Percentiles rank a stretch among this genome's conserved stretches.
These are phyloP conservation scores for Brotula barbata DNA, from an alignment of 2,797 vertebrate species.

Conservation along the genomic window DNA sequence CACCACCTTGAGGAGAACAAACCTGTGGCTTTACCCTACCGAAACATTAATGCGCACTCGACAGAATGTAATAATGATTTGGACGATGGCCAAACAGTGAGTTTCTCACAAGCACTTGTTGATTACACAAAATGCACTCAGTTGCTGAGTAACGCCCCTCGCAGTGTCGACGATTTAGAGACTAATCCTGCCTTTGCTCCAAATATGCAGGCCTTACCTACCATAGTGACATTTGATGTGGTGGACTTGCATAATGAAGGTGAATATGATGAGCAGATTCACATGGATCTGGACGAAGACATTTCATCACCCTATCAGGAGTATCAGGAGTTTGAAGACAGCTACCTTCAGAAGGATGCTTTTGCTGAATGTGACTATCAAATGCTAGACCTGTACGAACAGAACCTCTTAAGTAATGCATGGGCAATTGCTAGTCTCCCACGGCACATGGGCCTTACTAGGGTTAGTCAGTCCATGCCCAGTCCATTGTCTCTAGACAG, in stretches of 20 bases:
- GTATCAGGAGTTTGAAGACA: constrained; percentile 88
- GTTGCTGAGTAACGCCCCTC: constrained; percentile 85
- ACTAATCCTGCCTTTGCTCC: constrained; percentile 86
- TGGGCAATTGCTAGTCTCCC: constrained; percentile 95
- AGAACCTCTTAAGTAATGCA: constrained; percentile 80
- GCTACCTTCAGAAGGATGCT: constrained; percentile 88
- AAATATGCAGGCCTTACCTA: constrained; percentile 89
- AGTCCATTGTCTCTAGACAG: constrained; percentile 85
- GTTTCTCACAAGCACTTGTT: constrained; percentile 92
- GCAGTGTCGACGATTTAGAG: constrained; percentile 81
- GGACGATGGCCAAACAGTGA: constrained; percentile 86
- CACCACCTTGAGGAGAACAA: constrained; percentile 68
- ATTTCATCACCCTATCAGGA: constrained; percentile 86
- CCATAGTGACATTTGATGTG: constrained; percentile 96
- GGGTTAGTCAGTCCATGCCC: constrained; percentile 79
- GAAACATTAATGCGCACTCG: constrained; percentile 55
- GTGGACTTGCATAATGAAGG: constrained; percentile 96
- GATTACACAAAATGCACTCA: constrained; percentile 90
- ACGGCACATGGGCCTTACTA: constrained; percentile 85
- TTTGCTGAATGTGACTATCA: constrained; percentile 88
- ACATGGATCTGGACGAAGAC: constrained; percentile 88
- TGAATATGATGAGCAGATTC: constrained; percentile 89
- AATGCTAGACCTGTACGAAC: constrained; percentile 82
- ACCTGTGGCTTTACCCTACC: constrained; percentile 54
- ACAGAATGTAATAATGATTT: constrained; percentile 52